Percentiles rank a stretch among this genome's conserved stretches.
Evolutionary conservation across 2,888 invertebrate genomes (phyloP).

Genomic region (Seira sanloemensis): DNA sequence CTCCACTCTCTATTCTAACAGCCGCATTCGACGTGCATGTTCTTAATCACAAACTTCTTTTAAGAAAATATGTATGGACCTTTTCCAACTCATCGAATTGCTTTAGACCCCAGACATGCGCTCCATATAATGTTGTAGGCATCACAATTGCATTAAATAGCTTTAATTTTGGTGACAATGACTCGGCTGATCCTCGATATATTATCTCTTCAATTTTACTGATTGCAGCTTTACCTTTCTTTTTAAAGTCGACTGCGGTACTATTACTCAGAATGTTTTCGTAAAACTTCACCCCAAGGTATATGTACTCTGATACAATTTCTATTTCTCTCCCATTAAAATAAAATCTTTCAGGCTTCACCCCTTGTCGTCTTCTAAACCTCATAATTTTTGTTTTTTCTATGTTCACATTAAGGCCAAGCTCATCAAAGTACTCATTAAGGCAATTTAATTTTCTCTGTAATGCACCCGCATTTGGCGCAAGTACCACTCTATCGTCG

Average conservation of each 20-base stretch:
- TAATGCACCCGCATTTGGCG: constrained; percentile 12
- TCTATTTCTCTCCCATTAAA: background rate
- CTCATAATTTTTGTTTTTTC: constrained; percentile 60
- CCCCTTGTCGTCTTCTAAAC: constrained; percentile 41
- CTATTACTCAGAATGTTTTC: background rate
- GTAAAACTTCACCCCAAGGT: background rate
- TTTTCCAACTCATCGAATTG: background rate
- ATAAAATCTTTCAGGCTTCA: background rate
- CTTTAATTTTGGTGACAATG: background rate
- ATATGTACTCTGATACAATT: background rate
- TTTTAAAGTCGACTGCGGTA: background rate
- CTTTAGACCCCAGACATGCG: constrained; percentile 18
- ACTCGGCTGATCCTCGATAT: background rate
- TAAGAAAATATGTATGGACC: background rate
- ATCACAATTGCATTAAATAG: constrained; percentile 8
- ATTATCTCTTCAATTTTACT: background rate
- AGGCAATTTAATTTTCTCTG: constrained; percentile 48
- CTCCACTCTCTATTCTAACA: constrained; percentile 15
- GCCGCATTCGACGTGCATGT: background rate
- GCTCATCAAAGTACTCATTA: constrained; percentile 16
- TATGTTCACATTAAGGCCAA: constrained; percentile 33
- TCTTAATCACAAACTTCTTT: constrained; percentile 1
- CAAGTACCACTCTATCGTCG: constrained; percentile 53
- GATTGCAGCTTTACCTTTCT: background rate
- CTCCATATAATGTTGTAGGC: background rate